phyloP scores from a whole-genome alignment of 2,888 invertebrate species.

The Limnephilus rhombicus region DNA sequence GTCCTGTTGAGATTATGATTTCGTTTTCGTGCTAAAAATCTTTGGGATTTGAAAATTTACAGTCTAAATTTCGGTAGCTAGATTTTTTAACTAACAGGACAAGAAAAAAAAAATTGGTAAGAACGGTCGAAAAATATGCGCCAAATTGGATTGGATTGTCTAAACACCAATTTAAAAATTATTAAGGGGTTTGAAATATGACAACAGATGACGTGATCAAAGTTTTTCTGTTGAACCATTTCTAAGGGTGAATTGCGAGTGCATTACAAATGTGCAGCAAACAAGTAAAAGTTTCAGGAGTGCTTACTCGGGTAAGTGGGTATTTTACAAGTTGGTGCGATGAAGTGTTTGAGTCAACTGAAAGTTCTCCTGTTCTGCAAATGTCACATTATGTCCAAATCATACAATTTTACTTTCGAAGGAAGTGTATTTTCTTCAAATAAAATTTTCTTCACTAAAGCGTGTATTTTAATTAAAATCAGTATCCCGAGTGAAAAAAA shows the following conservation, averaged over 20 bases:
- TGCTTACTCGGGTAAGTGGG: background rate
- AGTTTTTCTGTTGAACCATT: background rate
- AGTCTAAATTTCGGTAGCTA: background rate
- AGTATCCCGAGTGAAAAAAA: background rate
- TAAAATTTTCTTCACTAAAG: background rate
- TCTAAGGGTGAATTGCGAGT: background rate
- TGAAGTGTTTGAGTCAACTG: constrained; percentile 63
- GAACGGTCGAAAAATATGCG: too few species aligned
- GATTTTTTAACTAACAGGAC: background rate
- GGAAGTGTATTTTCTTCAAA: background rate
- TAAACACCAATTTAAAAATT: background rate
- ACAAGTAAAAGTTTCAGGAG: background rate
- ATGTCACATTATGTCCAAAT: background rate
- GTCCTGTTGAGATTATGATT: too few species aligned
- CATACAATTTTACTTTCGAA: background rate
- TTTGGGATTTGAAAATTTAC: too few species aligned
- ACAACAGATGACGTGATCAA: background rate
- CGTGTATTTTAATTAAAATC: background rate
- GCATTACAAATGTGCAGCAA: background rate
- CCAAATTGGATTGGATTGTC: background rate
- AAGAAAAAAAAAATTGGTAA: too few species aligned
- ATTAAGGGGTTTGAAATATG: too few species aligned
- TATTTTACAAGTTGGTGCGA: background rate
- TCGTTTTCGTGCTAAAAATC: too few species aligned
- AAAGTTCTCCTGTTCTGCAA: constrained; percentile 15